These are phyloP conservation scores for Parascotia fuliginaria DNA, from an alignment of 2,888 invertebrate genomes.

Conservation along the genomic window DNA sequence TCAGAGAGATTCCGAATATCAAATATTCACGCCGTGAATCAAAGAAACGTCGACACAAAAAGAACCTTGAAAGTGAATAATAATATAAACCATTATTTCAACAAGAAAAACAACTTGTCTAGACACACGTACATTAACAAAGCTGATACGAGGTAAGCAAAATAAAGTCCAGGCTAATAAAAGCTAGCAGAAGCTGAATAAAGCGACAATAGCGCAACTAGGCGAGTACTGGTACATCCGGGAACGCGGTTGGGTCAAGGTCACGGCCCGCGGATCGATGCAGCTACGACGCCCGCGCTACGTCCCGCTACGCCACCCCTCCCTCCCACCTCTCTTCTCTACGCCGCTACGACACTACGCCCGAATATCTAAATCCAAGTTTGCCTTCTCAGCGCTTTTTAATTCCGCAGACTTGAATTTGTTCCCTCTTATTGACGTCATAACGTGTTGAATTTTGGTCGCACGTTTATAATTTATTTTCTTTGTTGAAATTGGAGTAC, in stretches of 20 bases:
- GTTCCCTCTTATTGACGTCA: constrained; percentile 38
- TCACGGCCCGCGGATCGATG: constrained; percentile 88
- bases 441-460: constrained; percentile 26
- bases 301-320: constrained; percentile 54
- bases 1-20: constrained; percentile 16
- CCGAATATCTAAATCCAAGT: constrained; percentile 51
- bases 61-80: constrained; percentile 34
- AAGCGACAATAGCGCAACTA: constrained; percentile 78
- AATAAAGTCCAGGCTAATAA: constrained; percentile 74
- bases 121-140: constrained; percentile 48
- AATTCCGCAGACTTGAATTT: constrained; percentile 45
- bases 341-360: constrained; percentile 53
- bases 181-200: constrained; percentile 68
- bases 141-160: constrained; percentile 50
- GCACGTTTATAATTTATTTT: constrained; percentile 37
- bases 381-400: constrained; percentile 43
- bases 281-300: constrained; percentile 80
- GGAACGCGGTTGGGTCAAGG: constrained; percentile 87
- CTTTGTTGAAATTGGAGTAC: constrained; percentile 30
- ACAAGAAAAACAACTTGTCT: constrained; percentile 44
- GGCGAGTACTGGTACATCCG: constrained; percentile 77
- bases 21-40: constrained; percentile 26
- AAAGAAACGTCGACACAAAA: constrained; percentile 10
- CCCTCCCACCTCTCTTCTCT: constrained; percentile 47
- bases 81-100: constrained; percentile 32